Evolutionary conservation across 92 coral and sea anemone genomes (phyloP).

Genomic region (Hydrozoanthus gracilis): DNA sequence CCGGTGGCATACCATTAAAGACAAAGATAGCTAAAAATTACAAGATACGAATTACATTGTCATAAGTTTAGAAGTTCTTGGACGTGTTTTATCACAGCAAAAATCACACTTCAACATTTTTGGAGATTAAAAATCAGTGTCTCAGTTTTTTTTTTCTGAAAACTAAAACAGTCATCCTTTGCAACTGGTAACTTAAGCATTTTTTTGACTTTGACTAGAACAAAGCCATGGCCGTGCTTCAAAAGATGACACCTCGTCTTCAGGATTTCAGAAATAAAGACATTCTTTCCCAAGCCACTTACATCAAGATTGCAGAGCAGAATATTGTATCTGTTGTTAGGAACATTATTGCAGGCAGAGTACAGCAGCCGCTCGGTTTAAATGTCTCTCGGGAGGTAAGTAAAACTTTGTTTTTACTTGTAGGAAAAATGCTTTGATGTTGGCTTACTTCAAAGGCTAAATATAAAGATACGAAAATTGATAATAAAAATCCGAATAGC

Average conservation of each 20-base stretch:
- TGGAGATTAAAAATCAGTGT: not conserved
- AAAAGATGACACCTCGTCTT: not conserved
- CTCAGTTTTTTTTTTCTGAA: not conserved
- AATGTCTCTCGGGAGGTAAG: not conserved
- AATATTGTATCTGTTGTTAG: constrained; percentile 27
- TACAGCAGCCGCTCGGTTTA: not conserved
- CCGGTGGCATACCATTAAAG: too few species aligned
- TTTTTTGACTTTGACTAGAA: not conserved
- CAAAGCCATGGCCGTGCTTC: constrained; percentile 26
- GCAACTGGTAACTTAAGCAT: not conserved
- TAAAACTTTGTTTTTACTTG: too few species aligned
- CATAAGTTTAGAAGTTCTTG: too few species aligned
- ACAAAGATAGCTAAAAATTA: too few species aligned
- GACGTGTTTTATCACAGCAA: too few species aligned
- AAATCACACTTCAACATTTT: too few species aligned
- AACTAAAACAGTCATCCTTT: too few species aligned
- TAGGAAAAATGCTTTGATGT: too few species aligned
- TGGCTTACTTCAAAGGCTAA: too few species aligned
- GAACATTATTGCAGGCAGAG: not conserved
- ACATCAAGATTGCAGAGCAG: constrained; percentile 23
- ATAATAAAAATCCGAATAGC: too few species aligned
- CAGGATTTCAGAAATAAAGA: constrained; percentile 19
- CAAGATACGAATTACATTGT: too few species aligned
- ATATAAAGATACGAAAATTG: too few species aligned
- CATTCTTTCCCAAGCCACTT: constrained; percentile 25